These are phyloP conservation scores for Drosophila triauraria DNA, from an alignment of 1,140 invertebrate species.

Conservation along the genomic window DNA sequence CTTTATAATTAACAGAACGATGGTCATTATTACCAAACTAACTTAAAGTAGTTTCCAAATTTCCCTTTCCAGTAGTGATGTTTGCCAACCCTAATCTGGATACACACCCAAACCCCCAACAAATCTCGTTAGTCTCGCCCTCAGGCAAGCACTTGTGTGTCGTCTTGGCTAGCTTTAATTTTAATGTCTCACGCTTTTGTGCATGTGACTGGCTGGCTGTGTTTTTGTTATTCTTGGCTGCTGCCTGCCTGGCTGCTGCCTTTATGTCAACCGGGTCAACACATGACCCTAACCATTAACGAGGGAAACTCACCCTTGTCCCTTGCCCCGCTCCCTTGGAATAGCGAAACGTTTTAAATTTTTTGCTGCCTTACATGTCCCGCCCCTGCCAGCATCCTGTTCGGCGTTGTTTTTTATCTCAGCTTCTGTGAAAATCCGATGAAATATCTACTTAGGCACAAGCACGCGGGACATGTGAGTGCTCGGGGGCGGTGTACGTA, in stretches of 20 bases:
- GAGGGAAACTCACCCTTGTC: constrained; percentile 4
- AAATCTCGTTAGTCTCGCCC: background rate
- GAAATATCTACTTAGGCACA: constrained; percentile 74
- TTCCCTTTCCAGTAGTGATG: too few species aligned
- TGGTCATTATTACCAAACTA: too few species aligned
- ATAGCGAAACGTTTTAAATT: constrained; percentile 65
- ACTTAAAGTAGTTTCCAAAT: too few species aligned
- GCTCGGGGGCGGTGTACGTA: constrained; percentile 21
- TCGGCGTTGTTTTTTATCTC: constrained; percentile 47
- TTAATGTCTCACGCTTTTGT: constrained; percentile 36
- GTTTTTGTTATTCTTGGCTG: constrained; percentile 30
- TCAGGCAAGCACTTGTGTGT: background rate
- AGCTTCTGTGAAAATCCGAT: constrained; percentile 63
- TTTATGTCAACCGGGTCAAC: constrained; percentile 52
- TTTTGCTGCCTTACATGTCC: constrained; percentile 39
- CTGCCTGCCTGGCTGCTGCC: constrained; percentile 15
- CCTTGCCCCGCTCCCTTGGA: background rate
- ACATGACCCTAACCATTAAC: constrained; percentile 38
- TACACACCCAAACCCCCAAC: background rate
- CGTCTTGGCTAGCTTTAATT: constrained; percentile 37
- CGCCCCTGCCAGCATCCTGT: background rate
- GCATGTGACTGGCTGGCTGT: constrained; percentile 23
- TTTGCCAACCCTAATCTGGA: background rate
- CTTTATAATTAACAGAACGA: too few species aligned
- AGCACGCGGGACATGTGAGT: constrained; percentile 41